A percentile compares a stretch with the other conserved stretches of the same genome.
These are phyloP conservation scores for Hippocampus guttulatus DNA, from an alignment of 2,113 vertebrate genomes.

Conservation along the genomic window DNA sequence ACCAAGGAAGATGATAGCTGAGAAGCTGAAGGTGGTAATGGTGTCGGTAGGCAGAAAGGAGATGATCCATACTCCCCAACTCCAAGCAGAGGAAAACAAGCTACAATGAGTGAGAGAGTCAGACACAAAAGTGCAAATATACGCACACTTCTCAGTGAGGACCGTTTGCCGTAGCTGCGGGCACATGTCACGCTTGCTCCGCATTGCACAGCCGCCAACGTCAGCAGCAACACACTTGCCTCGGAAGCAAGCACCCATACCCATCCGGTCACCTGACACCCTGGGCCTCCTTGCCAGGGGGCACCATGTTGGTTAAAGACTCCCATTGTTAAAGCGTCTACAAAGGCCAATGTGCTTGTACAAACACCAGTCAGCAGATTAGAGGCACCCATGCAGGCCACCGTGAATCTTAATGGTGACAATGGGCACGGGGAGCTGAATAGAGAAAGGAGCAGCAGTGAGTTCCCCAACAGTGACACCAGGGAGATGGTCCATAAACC, in stretches of 20 bases:
- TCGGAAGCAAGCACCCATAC: conserved; percentile 85
- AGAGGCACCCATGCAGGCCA: conserved; percentile 84
- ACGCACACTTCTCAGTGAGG: conserved; percentile 74
- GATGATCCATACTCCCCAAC: conserved; percentile 87
- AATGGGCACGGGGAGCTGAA: conserved; percentile 79
- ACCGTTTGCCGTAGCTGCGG: conserved; percentile 76
- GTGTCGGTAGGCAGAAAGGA: conserved; percentile 86
- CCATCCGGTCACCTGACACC: conserved; percentile 87
- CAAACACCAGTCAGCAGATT: conserved; percentile 84
- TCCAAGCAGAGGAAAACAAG: conserved; percentile 78
- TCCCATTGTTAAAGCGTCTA: conserved; percentile 83
- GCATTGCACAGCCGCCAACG: conserved; percentile 84
- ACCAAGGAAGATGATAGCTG: conserved; percentile 79
- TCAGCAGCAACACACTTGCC: conserved; percentile 84
- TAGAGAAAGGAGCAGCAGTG: conserved; percentile 80
- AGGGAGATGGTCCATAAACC: conserved; percentile 84
- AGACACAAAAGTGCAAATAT: conserved; percentile 79
- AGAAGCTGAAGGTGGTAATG: conserved; percentile 73
- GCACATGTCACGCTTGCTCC: conserved; percentile 79
- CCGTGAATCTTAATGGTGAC: conserved; percentile 83
- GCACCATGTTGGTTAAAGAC: conserved; percentile 81
- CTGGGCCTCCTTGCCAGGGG: conserved; percentile 81
- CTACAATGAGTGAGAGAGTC: conserved; percentile 75
- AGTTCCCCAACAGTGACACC: conserved; percentile 82
- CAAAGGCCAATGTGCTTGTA: conserved; percentile 80